Evolutionary conservation across 2,113 vertebrate genomes (phyloP), one percentile per base, ranked within the genome.

Genomic region (Agapornis roseicollis): DNA sequence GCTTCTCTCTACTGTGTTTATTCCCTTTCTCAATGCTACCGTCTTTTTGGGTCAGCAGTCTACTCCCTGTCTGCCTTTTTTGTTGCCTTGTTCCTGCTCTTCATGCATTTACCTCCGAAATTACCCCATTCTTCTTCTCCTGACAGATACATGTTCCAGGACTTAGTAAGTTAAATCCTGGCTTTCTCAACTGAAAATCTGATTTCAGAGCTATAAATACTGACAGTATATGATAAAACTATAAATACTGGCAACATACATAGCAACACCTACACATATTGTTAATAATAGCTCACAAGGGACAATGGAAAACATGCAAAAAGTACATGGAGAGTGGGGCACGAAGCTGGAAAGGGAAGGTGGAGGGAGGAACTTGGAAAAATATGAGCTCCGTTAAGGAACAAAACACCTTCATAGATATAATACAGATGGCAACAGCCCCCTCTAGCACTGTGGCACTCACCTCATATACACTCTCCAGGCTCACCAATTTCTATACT

Each of bases 241-340:
- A 96, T 93, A 96, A 95, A 96, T 95, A 95, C 80, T 76, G 69
- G 56, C 64, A 89, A 85, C 86, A 92, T 84, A 95, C 83, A 83
- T 85, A 82, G 58, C 82, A 58, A 93, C 95, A 92, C 92, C 96
- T 88, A 96, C 90, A 90, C 47, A 25, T 35, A 63, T 6, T 35
- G 49, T 86, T 96, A 96, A 94, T 78, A 97, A 97, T 93, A 94
- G 80, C 89, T 90, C 76, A 88, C 42, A 90, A 74, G 58, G 85
- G 90, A 92, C 90, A 95, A 96, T 74, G 69, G 64, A 84, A 96
- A 96, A 96, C 76, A 89, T n/a, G 79, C 47, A 70, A 91, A 82
- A 89, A 93, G 35, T 74, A 61, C 69, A 90, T 0, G 1, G 42
- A 84, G 83, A 78, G 50, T 35, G 39, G 24, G 42, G 73, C 33